Evolutionary conservation across 2,888 invertebrate genomes (phyloP).

Genomic region (Mythimna loreyi): DNA sequence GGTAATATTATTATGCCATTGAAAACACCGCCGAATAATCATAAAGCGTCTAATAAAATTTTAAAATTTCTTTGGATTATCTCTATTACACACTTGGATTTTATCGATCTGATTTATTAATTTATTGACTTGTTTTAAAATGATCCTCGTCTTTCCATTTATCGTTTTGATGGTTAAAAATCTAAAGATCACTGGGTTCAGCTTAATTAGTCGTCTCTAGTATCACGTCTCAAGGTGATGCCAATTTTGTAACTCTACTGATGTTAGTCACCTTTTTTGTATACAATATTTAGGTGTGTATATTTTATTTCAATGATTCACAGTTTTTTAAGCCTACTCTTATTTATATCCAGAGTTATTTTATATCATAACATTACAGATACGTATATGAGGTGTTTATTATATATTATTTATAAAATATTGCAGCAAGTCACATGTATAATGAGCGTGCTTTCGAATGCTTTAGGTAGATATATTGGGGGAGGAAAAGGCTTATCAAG

Average conservation of each 20-base stretch:
- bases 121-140: background rate
- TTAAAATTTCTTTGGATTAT: background rate
- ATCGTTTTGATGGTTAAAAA: conserved; percentile 11
- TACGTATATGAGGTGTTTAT: background rate
- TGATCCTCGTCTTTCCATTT: conserved; percentile 4
- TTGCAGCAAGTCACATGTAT: background rate
- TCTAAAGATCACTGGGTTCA: background rate
- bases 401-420: background rate
- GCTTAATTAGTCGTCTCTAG: background rate
- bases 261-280: conserved; percentile 19
- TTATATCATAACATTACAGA: background rate
- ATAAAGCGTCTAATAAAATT: no score
- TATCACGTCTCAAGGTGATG: conserved; percentile 37
- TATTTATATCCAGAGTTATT: background rate
- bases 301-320: conserved; percentile 29
- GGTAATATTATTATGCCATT: background rate
- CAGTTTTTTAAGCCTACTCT: background rate
- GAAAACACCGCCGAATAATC: background rate
- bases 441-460: background rate
- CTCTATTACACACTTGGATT: background rate
- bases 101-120: background rate
- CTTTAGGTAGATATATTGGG: background rate
- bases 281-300: conserved; percentile 11
- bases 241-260: conserved; percentile 27
- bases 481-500: conserved; percentile 11